These are phyloP conservation scores for Melinaea marsaeus DNA, from an alignment of 2,888 invertebrate species.

Conservation along the genomic window DNA sequence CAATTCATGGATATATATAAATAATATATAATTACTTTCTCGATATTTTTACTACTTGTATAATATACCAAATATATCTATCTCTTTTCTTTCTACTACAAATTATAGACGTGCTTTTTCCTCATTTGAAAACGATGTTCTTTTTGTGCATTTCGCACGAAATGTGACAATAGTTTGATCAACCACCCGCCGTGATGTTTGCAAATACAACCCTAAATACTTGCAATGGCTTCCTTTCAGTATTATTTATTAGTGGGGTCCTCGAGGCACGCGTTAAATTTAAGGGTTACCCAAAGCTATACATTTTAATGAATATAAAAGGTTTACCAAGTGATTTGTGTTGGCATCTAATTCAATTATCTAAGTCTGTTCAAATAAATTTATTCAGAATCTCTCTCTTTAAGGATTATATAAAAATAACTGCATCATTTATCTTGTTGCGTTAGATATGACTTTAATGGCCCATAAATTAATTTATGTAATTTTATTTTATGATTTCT, in stretches of 20 bases:
- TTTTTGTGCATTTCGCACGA: conserved; percentile 36
- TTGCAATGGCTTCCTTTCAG: conserved; percentile 13
- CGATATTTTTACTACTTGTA: neutral
- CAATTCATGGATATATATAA: neutral
- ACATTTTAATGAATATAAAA: neutral
- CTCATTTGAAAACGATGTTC: conserved; percentile 21
- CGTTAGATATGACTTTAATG: conserved; percentile 50
- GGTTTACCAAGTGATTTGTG: conserved; percentile 41
- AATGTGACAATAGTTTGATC: conserved; percentile 61
- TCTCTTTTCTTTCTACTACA: too few relatives aligned
- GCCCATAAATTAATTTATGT: conserved; percentile 53
- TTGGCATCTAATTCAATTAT: conserved; percentile 46
- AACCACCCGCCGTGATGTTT: conserved; percentile 63
- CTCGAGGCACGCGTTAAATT: conserved; percentile 15
- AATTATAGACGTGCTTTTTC: neutral
- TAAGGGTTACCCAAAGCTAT: conserved; percentile 26
- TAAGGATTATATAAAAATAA: conserved; percentile 40
- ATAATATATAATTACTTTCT: neutral
- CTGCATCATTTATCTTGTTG: conserved; percentile 41
- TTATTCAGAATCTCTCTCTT: conserved; percentile 10
- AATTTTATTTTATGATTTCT: conserved; percentile 6
- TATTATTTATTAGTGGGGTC: conserved; percentile 28
- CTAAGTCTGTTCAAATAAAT: conserved; percentile 26
- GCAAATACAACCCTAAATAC: conserved; percentile 44
- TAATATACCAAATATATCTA: too few relatives aligned